Evolutionary conservation across 2,888 invertebrate species (phyloP).

Genomic region (Platycheirus albimanus): DNA sequence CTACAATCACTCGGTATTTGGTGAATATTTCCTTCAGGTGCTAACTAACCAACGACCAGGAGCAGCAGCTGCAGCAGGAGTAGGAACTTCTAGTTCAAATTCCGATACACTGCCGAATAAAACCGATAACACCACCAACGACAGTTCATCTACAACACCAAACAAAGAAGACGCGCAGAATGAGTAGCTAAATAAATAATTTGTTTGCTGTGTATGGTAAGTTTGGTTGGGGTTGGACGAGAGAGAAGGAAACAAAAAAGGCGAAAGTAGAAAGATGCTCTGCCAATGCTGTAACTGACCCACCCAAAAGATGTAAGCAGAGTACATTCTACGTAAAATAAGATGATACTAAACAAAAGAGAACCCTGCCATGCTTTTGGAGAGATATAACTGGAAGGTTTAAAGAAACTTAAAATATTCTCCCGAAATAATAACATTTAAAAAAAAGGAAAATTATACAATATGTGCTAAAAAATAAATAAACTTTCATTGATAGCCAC

Average conservation of each 20-base stretch:
- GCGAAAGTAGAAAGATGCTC: conserved; percentile 39
- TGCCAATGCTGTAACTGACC: conserved; percentile 44
- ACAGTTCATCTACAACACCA: conserved; percentile 3
- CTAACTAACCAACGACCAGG: conserved; percentile 76
- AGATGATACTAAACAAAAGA: conserved; percentile 50
- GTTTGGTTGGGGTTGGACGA: conserved; percentile 61
- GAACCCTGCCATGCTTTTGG: conserved; percentile 65
- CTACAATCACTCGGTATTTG: conserved; percentile 82
- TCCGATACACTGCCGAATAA: conserved; percentile 47
- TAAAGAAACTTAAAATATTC: conserved; percentile 12
- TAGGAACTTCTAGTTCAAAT: conserved; percentile 11
- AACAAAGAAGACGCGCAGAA: conserved; percentile 35
- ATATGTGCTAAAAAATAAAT: conserved; percentile 44
- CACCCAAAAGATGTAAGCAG: conserved; percentile 50
- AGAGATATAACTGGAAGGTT: conserved; percentile 35
- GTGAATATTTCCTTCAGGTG: conserved; percentile 80
- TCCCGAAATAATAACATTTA: conserved; percentile 11
- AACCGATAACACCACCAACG: not conserved
- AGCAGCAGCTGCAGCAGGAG: not conserved
- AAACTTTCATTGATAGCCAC: conserved; percentile 28
- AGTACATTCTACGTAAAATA: conserved; percentile 26
- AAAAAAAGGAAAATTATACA: conserved; percentile 13
- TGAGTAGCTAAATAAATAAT: conserved; percentile 33
- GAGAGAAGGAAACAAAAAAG: conserved; percentile 5
- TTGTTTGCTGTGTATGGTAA: conserved; percentile 51